phyloP scores from a whole-genome alignment of 1,140 invertebrate genomes.

The Goniozus legneri region DNA sequence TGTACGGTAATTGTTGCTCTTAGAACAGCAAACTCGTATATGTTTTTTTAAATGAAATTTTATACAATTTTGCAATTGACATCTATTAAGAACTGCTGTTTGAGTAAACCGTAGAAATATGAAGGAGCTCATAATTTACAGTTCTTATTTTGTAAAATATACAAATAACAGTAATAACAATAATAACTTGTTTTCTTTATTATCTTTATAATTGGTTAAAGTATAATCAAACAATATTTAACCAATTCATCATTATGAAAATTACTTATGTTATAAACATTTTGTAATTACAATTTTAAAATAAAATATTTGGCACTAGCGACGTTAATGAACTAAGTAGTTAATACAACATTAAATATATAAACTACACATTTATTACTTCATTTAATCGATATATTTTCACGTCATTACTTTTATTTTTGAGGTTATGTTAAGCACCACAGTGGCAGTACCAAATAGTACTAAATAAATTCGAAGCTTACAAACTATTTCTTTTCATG shows the following conservation, averaged over 20 bases:
- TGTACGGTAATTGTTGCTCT: constrained; percentile 27
- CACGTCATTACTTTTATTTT: neutral
- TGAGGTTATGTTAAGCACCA: neutral
- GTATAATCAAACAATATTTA: too few species aligned
- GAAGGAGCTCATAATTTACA: constrained; percentile 33
- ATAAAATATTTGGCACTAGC: too few species aligned
- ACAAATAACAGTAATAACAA: constrained; percentile 3
- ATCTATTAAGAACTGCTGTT: constrained; percentile 25
- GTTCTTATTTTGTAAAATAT: constrained; percentile 11
- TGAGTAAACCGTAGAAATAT: constrained; percentile 17
- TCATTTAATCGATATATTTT: neutral
- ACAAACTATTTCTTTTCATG: too few species aligned
- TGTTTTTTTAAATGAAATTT: constrained; percentile 20
- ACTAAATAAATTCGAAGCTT: too few species aligned
- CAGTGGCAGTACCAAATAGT: neutral
- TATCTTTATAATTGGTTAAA: too few species aligned
- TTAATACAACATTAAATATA: too few species aligned
- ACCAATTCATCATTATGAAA: too few species aligned
- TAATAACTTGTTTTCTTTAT: too few species aligned
- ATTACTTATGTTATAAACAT: too few species aligned
- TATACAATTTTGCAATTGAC: constrained; percentile 35
- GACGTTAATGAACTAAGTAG: too few species aligned
- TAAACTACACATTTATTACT: too few species aligned
- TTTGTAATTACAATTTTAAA: too few species aligned
- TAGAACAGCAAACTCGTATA: constrained; percentile 32